Percentiles rank a stretch among this genome's conserved stretches.
Evolutionary conservation across 2,888 invertebrate species (phyloP).

Genomic region (Metopia argyrocephala): DNA sequence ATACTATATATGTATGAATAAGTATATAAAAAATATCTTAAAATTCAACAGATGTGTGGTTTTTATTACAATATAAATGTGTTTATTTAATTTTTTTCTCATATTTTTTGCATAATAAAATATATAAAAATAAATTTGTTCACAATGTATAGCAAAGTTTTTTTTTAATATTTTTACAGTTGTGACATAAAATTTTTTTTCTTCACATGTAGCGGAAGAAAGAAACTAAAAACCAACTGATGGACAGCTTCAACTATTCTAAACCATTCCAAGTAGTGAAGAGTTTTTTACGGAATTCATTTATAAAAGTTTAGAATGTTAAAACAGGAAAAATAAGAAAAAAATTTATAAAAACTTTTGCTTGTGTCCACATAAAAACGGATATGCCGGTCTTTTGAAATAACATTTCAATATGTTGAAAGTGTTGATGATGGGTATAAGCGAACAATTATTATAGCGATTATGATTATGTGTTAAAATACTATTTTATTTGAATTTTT

Average conservation of each 20-base stretch:
- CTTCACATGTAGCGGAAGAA: neutral
- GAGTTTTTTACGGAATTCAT: conserved; percentile 15
- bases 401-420: conserved; percentile 58
- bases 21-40: conserved; percentile 3
- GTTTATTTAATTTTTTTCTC: neutral
- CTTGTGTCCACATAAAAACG: conserved; percentile 61
- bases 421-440: conserved; percentile 42
- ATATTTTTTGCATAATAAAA: conserved; percentile 8
- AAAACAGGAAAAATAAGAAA: conserved; percentile 16
- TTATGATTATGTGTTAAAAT: neutral
- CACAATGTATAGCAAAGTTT: conserved; percentile 19
- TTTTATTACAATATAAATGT: conserved; percentile 30
- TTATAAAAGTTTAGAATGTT: conserved; percentile 28
- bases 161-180: conserved; percentile 25
- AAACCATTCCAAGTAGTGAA: neutral
- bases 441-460: neutral
- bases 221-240: neutral
- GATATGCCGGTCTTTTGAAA: conserved; percentile 63
- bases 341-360: conserved; percentile 28
- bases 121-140: conserved; percentile 17
- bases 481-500: conserved; percentile 18
- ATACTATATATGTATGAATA: neutral
- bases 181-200: conserved; percentile 24
- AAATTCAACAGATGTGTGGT: conserved; percentile 51
- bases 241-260: neutral